Evolutionary conservation across 1,140 invertebrate genomes (phyloP), one percentile per base, ranked within the genome.

Genomic region (Drosophila malerkotliana): DNA sequence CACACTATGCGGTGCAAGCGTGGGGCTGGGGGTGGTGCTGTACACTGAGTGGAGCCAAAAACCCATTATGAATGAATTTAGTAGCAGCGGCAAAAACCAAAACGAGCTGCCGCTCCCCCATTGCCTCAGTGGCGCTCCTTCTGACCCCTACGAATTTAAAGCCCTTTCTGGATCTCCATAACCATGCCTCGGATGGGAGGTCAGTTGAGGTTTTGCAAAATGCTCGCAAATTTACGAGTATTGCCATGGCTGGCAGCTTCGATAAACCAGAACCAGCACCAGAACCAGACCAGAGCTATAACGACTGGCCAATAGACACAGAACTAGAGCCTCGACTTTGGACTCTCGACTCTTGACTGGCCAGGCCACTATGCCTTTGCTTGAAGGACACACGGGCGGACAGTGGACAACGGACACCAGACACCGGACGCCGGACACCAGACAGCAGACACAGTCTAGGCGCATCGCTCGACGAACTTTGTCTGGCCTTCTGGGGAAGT

Each of bases 51-150:
- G 55, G 72, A 39, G 57, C 73, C 79, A 44, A 83, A 87, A 89
- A 88, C 53, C 83, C 83, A 88, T 88, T 88, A 88, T 88, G 83
- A 88, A 89, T 88, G 83, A 88, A 89, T 88, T 89, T 89, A 88
- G 83, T 87, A 79, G 75, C 66, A 60, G 48, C 54, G 61, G 76
- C 80, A 85, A 72, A 83, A 77, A 66, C 72, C 77, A 81, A 76
- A 84, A 87, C 79, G 76, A 75, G 69, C 71, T 24, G 15, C 68
- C 63, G 68, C 51, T 56, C 52, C 21, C 41, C 41, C 64, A n/a
- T 34, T 51, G 39, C 32, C 52, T 30, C 9, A n/a, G 39, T 28
- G 32, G 26, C 28, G 28, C 34, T 15, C 39, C 26, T 45, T 30
- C 32, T 15, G 14, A 21, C 12, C 44, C 44, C 68, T 68, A 71